phyloP scores from a whole-genome alignment of 2,113 vertebrate species.

The Python bivittatus region DNA sequence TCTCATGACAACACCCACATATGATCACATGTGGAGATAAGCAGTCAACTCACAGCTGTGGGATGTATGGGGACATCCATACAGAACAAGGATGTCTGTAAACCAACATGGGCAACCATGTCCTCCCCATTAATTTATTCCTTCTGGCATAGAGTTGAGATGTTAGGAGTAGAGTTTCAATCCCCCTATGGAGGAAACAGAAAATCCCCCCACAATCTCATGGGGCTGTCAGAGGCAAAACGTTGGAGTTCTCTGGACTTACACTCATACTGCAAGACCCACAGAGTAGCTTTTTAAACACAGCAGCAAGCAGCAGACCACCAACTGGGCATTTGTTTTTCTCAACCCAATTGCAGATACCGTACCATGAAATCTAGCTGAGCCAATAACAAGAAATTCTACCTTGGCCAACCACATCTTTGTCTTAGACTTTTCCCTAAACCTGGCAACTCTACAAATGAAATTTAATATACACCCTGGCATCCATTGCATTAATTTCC shows the following conservation, averaged over 20 bases:
- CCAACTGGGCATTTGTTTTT: neutral
- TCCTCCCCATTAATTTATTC: neutral
- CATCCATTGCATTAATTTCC: neutral
- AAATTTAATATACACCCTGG: neutral
- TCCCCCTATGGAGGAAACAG: neutral
- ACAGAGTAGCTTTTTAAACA: neutral
- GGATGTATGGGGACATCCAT: neutral
- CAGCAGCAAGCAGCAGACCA: neutral
- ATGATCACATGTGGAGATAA: neutral
- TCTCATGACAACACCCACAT: neutral
- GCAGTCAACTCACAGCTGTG: neutral
- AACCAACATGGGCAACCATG: neutral
- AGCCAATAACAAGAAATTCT: neutral
- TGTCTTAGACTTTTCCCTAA: neutral
- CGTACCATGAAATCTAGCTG: neutral
- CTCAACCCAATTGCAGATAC: neutral
- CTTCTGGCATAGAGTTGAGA: neutral
- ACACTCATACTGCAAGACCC: neutral
- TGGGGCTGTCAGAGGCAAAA: neutral
- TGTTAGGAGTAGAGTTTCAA: neutral
- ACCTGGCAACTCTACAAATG: neutral
- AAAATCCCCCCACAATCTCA: neutral
- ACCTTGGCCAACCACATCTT: neutral
- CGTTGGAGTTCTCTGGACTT: neutral
- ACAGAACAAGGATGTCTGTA: neutral